Base-by-base conservation (phyloP, 2,797 vertebrate genomes). In the Neomorphus geoffroyi region DNA sequence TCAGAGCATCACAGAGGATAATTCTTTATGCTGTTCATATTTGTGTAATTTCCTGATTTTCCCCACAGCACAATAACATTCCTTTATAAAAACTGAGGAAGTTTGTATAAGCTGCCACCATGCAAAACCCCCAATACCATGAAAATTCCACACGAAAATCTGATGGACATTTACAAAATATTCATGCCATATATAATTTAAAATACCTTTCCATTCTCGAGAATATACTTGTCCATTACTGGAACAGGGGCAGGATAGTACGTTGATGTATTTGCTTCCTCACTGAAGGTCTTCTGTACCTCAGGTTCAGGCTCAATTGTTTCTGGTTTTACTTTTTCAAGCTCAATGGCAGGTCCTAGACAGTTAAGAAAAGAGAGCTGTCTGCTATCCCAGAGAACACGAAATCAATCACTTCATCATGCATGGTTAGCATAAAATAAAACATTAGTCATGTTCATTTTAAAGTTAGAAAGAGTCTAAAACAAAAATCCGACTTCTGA, bases 151-250 rank as follows among this genome's bases (percentile, higher is more conserved):
- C 57, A 88, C 39, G 67, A 93, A 89, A 89, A 93, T 21, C 53
- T 74, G 71, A 83, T 37, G 92, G 64, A 92, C 86, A 96, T 80
- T 87, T 50, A 73, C n/a, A 92, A 82, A 85, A 28, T 37, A 92
- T 41, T 96, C 93, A 97, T 86, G 90, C 88, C 92, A 70, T 73
- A 96, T 92, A 83, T 88, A 97, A 96, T 91, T 96, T 90, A 81
- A 98, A 98, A 97, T 98, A 98, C 98, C 98, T 98, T 98, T 97
- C 98, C 98, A 97, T 98, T 98, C 96, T 98, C 98, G 96, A 98
- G 98, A 97, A 98, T 98, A 96, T 98, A 98, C 97, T 98, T 98
- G 97, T 98, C 98, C 98, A 98, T 98, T 96, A 98, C 98, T 93
- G 98, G 98, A 93, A 98, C 97, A 94, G 98, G 96, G 95, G 97